These are phyloP conservation scores for Anser brachyrhynchus DNA, from an alignment of 2,113 vertebrate species.

Conservation along the genomic window DNA sequence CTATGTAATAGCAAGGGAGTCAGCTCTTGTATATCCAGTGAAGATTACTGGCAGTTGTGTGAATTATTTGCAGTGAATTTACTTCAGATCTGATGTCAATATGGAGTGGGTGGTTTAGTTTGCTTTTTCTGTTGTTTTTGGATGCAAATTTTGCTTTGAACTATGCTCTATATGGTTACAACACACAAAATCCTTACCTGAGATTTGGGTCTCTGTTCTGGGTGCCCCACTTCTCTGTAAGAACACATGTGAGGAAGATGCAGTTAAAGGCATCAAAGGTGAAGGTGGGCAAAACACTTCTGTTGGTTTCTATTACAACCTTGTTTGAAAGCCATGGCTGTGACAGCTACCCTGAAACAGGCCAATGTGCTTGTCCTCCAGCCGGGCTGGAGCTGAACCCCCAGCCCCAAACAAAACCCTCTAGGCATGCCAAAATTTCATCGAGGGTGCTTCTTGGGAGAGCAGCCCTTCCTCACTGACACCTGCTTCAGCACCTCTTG, in stretches of 20 bases:
- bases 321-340: background rate
- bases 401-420: background rate
- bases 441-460: background rate
- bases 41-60: background rate
- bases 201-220: background rate
- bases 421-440: background rate
- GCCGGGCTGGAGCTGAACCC: background rate
- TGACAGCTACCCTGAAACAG: background rate
- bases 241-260: background rate
- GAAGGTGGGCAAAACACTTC: background rate
- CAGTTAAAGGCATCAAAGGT: background rate
- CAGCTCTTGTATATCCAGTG: background rate
- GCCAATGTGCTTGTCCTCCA: background rate
- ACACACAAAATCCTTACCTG: background rate
- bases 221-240: background rate
- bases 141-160: background rate
- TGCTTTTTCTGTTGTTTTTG: background rate
- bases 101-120: background rate
- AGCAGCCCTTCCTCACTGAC: accelerated
- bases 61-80: background rate
- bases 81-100: background rate
- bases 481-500: background rate
- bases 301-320: background rate
- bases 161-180: background rate
- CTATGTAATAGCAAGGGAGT: background rate